Conservation (phyloP, 2,888 invertebrate genomes). For the Periphyllus acericola region DNA sequence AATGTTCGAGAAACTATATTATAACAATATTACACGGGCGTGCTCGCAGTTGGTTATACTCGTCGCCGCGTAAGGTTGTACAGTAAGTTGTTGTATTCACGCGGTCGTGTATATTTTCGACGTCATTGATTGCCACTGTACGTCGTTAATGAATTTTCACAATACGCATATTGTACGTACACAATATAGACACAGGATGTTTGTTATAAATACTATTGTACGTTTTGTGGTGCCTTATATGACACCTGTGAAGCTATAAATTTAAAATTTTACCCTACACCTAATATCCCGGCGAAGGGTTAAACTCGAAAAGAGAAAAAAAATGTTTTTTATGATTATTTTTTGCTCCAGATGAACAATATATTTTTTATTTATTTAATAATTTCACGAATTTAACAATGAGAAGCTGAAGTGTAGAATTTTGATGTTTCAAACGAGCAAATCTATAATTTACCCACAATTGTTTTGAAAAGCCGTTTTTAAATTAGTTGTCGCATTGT, state of each 20-base stretch:
- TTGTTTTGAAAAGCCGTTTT: background rate
- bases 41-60: background rate
- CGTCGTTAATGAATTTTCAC: background rate
- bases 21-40: too few species aligned
- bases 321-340: background rate
- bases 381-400: background rate
- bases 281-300: background rate
- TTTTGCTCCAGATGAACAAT: background rate
- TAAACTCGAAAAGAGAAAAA: background rate
- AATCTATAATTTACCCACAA: background rate
- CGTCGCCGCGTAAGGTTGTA: background rate
- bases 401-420: background rate
- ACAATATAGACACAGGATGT: too few species aligned
- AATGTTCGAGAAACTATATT: background rate
- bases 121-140: background rate
- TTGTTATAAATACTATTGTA: too few species aligned
- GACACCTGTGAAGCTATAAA: background rate
- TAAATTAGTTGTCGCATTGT: too few species aligned
- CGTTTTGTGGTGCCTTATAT: background rate
- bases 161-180: background rate
- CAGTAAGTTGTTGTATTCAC: background rate
- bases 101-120: background rate
- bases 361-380: background rate
- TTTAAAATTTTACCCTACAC: too few species aligned
- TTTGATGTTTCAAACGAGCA: background rate